phyloP scores from a whole-genome alignment of 1,140 invertebrate genomes.

The Calosoma granatense region DNA sequence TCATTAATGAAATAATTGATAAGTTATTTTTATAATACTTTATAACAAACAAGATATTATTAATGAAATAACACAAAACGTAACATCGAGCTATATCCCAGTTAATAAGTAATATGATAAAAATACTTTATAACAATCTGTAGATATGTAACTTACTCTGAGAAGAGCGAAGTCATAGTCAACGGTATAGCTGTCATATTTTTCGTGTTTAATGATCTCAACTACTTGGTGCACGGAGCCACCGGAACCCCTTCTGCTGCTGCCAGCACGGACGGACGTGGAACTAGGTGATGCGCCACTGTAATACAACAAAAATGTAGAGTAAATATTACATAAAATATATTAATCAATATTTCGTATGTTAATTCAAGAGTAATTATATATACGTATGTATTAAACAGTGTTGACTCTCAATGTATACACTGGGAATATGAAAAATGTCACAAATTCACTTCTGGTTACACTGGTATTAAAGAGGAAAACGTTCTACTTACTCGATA shows the following conservation, averaged over 20 bases:
- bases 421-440: too few species aligned
- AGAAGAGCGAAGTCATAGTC: slow-evolving; percentile 35
- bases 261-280: slow-evolving; percentile 26
- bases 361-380: slow-evolving; percentile 1
- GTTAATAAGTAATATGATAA: background rate
- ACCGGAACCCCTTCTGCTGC: slow-evolving; percentile 20
- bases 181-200: slow-evolving; percentile 30
- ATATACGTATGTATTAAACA: too few species aligned
- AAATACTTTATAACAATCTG: background rate
- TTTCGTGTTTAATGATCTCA: slow-evolving; percentile 31
- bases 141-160: background rate
- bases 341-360: slow-evolving; percentile 7
- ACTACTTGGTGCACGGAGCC: slow-evolving; percentile 29
- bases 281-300: background rate
- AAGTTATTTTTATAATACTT: too few species aligned
- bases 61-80: too few species aligned
- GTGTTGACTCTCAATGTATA: too few species aligned
- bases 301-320: too few species aligned
- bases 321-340: background rate
- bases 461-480: too few species aligned
- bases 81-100: too few species aligned
- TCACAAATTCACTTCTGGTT: too few species aligned
- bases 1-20: too few species aligned
- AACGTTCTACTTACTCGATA: too few species aligned
- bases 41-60: too few species aligned